Evolutionary conservation across 2,888 invertebrate genomes (phyloP), one percentile per base, ranked within the genome.

Genomic region (Troides aeacus): DNA sequence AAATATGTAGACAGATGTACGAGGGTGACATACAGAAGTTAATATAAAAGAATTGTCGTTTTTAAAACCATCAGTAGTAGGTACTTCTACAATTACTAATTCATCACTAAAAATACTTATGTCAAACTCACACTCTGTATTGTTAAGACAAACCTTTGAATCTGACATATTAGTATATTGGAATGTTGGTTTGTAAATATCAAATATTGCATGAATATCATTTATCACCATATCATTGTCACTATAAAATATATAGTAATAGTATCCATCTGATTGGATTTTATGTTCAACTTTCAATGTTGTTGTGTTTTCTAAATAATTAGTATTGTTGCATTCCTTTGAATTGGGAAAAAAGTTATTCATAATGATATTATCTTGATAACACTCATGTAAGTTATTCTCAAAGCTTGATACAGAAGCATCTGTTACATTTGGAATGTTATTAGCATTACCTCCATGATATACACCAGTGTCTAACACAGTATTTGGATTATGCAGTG

Each of bases 211-310:
- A 86, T 97, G 96, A 77, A 97, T 96, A 80, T 96, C 95, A 86
- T 97, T 97, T 63, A 93, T 94, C 15, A 96, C 95, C 76, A 95
- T 90, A 83, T 97, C 97, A 87, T 97, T 97, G 83, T 97, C 97
- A 78, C 96, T 97, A 81, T 97, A 97, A 87, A 97, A 97, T 76
- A 97, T 97, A 78, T 97, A 97, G 87, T 97, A 97, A 84, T 97
- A 97, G 87, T 97, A 97, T 10, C 97, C 97, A 81, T 97, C 96
- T 65, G 94, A 92, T 56, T 93, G 90, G 36, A 97, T 95, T 74
- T 96, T 94, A 78, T 97, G 96, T 70, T 93, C 94, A 0, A 96
- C 95, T 83, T 90, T 92, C 12, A 90, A 82, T 74, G 95, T 95
- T 39, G 94, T 94, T 8, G 94, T 94, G 70, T 93, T 93, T 77